These are phyloP conservation scores for Python bivittatus DNA, from an alignment of 2,113 vertebrate genomes.

Conservation along the genomic window DNA sequence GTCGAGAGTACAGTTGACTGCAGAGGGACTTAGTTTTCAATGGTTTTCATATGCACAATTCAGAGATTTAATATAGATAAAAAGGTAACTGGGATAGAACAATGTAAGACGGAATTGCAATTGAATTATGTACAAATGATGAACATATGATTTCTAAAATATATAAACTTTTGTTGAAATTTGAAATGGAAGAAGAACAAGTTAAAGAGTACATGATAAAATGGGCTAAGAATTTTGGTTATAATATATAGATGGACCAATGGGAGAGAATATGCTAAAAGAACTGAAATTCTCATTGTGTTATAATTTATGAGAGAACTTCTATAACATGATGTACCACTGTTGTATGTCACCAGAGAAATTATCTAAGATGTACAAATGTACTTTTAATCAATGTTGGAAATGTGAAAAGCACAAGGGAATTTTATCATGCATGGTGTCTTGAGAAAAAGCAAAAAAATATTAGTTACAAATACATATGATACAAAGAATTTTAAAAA, in stretches of 20 bases:
- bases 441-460: no score
- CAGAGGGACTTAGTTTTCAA: background rate
- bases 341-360: background rate
- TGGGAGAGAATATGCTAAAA: background rate
- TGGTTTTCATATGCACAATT: background rate
- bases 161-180: background rate
- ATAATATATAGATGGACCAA: background rate
- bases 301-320: background rate
- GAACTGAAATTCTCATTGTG: background rate
- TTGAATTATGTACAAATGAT: background rate
- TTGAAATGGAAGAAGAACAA: background rate
- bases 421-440: no score
- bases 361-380: background rate
- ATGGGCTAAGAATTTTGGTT: background rate
- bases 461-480: background rate
- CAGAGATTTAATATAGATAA: background rate
- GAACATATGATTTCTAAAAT: background rate
- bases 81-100: background rate
- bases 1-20: background rate
- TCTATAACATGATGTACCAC: background rate
- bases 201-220: background rate
- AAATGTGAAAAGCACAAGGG: background rate
- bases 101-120: background rate
- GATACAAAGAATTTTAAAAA: background rate
- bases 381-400: background rate